Evolutionary conservation across 2,888 invertebrate species (phyloP).

Genomic region (Mythimna loreyi): DNA sequence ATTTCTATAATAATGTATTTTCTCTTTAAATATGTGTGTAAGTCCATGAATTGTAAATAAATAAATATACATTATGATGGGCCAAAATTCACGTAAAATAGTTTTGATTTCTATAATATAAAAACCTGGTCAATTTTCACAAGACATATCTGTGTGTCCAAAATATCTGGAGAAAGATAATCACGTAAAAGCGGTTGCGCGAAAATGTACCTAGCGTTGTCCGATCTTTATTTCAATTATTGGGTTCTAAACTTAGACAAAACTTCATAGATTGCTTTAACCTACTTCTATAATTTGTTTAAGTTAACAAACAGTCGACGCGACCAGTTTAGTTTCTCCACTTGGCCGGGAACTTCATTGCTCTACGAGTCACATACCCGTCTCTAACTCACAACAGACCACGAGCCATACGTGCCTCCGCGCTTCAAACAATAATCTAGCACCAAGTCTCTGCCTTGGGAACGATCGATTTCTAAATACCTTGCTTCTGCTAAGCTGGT

Average conservation of each 20-base stretch:
- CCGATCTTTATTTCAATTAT: background rate
- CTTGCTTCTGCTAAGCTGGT: constrained; percentile 43
- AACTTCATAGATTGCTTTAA: constrained; percentile 24
- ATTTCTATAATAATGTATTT: too few relatives aligned
- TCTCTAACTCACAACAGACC: constrained; percentile 35
- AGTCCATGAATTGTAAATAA: too few relatives aligned
- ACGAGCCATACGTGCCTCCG: constrained; percentile 51
- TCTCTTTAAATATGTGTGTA: too few relatives aligned
- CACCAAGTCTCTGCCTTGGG: constrained; percentile 31
- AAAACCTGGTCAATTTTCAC: too few relatives aligned
- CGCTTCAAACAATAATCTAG: constrained; percentile 59
- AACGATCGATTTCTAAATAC: constrained; percentile 57
- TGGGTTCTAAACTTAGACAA: constrained; percentile 1
- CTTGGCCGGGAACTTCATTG: constrained; percentile 12
- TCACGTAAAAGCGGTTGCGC: too few relatives aligned
- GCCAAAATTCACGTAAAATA: too few relatives aligned
- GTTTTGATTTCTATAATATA: too few relatives aligned
- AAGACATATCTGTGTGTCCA: too few relatives aligned
- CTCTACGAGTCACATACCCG: constrained; percentile 41
- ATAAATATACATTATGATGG: too few relatives aligned
- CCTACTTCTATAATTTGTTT: constrained; percentile 33
- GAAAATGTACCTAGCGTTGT: too few relatives aligned
- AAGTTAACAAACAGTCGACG: constrained; percentile 20
- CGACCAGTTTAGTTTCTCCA: constrained; percentile 4
- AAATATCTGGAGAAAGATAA: too few relatives aligned